These are phyloP conservation scores for Pagetopsis macropterus DNA, from an alignment of 2,797 vertebrate species.

Conservation along the genomic window DNA sequence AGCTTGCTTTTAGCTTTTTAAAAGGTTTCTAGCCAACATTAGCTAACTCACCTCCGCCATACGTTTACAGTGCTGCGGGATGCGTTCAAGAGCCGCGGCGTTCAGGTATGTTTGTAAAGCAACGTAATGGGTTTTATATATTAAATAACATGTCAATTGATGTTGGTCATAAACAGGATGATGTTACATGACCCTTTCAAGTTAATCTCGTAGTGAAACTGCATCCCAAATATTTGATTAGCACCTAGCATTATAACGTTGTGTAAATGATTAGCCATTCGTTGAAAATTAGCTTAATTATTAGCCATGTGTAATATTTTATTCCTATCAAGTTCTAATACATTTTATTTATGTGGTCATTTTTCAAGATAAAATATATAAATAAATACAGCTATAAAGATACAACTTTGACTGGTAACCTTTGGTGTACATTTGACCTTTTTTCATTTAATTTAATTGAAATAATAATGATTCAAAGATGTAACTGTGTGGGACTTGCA, in stretches of 20 bases:
- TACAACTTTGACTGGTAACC: no score
- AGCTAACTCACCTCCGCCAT: constrained; percentile 26
- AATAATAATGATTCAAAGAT: no score
- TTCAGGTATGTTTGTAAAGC: constrained; percentile 28
- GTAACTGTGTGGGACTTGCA: no score
- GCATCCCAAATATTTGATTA: background rate
- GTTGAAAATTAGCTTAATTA: background rate
- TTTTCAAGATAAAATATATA: no score
- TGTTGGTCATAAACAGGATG: background rate
- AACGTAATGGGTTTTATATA: background rate
- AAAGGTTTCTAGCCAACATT: background rate
- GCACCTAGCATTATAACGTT: no score
- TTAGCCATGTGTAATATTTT: no score
- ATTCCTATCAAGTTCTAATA: no score
- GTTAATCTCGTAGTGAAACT: background rate
- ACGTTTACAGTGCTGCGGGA: background rate
- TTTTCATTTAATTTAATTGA: no score
- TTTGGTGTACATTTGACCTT: no score
- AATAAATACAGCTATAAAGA: no score
- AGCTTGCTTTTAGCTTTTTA: background rate
- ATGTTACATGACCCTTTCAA: background rate
- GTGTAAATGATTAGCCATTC: background rate
- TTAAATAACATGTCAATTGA: background rate
- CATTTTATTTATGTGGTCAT: no score
- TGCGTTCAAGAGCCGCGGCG: constrained; percentile 50